Conservation (phyloP, 2,888 invertebrate genomes). For the Ommatoiulus sabulosus region DNA sequence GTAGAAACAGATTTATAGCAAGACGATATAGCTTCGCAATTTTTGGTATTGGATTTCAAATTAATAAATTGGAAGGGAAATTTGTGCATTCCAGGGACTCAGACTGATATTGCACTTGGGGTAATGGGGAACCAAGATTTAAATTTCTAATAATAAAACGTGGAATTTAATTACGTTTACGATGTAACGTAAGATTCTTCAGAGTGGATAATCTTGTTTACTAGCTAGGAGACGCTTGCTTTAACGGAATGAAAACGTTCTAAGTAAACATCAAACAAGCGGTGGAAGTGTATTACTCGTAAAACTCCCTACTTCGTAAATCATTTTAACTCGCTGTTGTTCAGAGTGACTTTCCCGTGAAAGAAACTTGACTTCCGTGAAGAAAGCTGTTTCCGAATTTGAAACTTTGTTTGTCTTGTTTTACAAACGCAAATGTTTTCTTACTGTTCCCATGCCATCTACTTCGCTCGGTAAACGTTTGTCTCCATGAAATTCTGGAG, state of each 20-base stretch:
- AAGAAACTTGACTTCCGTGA: background rate
- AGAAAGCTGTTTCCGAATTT: background rate
- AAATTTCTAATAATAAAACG: background rate
- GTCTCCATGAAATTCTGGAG: background rate
- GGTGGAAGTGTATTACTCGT: background rate
- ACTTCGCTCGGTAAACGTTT: background rate
- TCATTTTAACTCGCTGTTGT: slow-evolving; percentile 12
- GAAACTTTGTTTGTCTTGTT: background rate
- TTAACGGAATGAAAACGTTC: background rate
- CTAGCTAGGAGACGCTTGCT: background rate
- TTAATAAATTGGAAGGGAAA: background rate
- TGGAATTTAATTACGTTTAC: slow-evolving; percentile 24
- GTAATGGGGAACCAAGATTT: background rate
- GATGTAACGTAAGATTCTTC: background rate
- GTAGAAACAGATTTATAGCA: too few species aligned
- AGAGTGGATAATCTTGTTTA: background rate
- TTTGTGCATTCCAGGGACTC: background rate
- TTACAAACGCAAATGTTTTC: background rate
- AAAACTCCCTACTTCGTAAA: background rate
- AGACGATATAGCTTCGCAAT: background rate
- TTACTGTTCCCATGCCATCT: background rate
- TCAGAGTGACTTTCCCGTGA: background rate
- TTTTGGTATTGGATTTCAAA: background rate
- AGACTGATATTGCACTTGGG: background rate
- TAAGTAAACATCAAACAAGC: slow-evolving; percentile 9